A percentile compares a stretch with the other conserved stretches of the same genome.
phyloP scores from a whole-genome alignment of 2,113 vertebrate genomes.

The Martes martes region DNA sequence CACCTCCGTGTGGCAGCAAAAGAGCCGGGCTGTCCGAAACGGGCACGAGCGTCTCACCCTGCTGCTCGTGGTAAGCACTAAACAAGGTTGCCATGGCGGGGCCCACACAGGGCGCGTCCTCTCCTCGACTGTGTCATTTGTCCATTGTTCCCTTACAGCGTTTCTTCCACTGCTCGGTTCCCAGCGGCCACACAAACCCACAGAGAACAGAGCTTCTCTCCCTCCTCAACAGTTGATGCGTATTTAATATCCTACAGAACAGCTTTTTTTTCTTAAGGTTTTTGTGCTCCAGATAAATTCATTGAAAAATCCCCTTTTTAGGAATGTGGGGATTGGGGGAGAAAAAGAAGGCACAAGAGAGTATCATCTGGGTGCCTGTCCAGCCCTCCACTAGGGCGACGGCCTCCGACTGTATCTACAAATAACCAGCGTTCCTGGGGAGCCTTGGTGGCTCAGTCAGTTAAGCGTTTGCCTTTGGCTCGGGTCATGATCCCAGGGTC shows the following conservation, averaged over 20 bases:
- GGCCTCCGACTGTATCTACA: neutral
- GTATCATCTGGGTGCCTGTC: neutral
- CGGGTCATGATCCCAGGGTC: too few relatives aligned
- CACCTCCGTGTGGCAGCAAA: neutral
- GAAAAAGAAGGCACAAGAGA: neutral
- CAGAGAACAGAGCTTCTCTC: neutral
- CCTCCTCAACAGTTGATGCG: neutral
- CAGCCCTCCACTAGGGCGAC: fast-evolving
- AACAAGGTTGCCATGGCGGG: neutral
- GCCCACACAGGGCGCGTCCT: neutral
- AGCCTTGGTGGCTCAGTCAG: too few relatives aligned
- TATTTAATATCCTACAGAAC: neutral
- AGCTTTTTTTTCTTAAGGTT: neutral
- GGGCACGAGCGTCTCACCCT: neutral
- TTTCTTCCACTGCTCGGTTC: neutral
- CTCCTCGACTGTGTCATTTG: neutral
- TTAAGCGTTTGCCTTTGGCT: too few relatives aligned
- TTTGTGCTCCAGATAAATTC: neutral
- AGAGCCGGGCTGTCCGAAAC: neutral
- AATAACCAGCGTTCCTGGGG: neutral
- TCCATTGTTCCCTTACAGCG: too few relatives aligned
- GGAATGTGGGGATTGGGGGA: neutral
- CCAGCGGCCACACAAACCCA: neutral
- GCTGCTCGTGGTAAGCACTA: fast-evolving
- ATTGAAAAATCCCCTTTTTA: neutral